Base-by-base conservation (phyloP, 1,140 invertebrate genomes). In the Carposina sasakii region DNA sequence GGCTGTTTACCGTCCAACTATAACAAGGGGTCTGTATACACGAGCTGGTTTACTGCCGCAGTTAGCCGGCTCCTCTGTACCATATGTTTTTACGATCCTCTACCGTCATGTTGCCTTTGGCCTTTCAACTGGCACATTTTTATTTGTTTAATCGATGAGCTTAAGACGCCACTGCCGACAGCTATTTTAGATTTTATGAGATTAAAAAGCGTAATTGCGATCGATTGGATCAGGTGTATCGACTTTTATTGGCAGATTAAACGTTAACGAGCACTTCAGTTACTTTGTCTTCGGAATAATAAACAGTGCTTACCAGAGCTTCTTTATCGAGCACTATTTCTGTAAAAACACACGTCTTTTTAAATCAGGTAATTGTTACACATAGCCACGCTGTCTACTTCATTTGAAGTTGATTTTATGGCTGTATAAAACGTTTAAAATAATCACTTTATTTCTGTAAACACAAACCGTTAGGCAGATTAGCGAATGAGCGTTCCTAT, bases 121-220 rank as follows among this genome's bases (percentile, higher is more conserved):
- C 67, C 75, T 81, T 77, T 75, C 63, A 71, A 63, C 67, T 70
- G 67, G 75, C 74, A 63, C 42, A 62, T 72, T 81, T 83, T 83
- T 79, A 83, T 83, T 81, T 79, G 76, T 83, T 83, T 81, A 83
- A 83, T 81, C 79, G 70, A 83, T 81, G 77, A 63, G 44, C 69
- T 76, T 71, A 78, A 81, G 74, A 78, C 67, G 66, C 67, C 56
- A 70, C 63, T 65, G 67, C 59, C 61, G 58, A 62, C 57, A 56
- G 65, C 71, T 83, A 76, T 83, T 81, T 79, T 70, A 51, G 67
- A 33, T 54, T 71, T 74, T 74, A 77, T 67, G 58, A 62, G 55
- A 59, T 69, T 63, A 61, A 67, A 56, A 48, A 61, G 62, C 66
- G 48, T 61, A 63, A 61, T 71, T 59, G 68, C 60, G 65, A 77